These are phyloP conservation scores for Nephrotoma guestfalica DNA, from an alignment of 2,888 invertebrate genomes.

Conservation along the genomic window DNA sequence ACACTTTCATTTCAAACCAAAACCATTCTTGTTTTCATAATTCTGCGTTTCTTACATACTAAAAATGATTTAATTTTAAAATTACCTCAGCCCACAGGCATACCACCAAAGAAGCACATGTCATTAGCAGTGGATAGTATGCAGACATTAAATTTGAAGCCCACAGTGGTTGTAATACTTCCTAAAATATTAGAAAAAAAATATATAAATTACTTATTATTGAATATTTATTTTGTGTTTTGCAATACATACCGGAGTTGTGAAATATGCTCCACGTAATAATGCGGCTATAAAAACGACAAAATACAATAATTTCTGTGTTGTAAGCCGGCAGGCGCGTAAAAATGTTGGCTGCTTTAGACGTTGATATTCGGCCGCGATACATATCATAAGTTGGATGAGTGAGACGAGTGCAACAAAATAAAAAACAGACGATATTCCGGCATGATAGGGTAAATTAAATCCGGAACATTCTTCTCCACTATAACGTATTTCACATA, in stretches of 20 bases:
- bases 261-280: constrained; percentile 77
- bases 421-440: constrained; percentile 63
- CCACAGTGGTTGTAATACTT: constrained; percentile 70
- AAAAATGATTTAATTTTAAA: constrained; percentile 13
- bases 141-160: constrained; percentile 74
- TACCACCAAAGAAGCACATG: constrained; percentile 78
- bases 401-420: constrained; percentile 71
- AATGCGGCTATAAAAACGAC: constrained; percentile 75
- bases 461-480: constrained; percentile 72
- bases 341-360: constrained; percentile 71
- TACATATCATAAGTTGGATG: constrained; percentile 70
- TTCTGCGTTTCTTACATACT: background rate
- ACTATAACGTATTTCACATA: constrained; percentile 78
- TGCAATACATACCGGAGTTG: constrained; percentile 56
- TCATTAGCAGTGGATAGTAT: constrained; percentile 78
- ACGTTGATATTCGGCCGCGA: constrained; percentile 65
- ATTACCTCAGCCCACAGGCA: constrained; percentile 91
- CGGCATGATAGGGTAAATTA: constrained; percentile 65
- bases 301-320: constrained; percentile 78
- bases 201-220: too few relatives aligned
- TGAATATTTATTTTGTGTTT: too few relatives aligned
- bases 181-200: constrained; percentile 33
- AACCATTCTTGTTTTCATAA: background rate
- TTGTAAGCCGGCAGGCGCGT: constrained; percentile 73
- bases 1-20: background rate